Evolutionary conservation across 2,888 invertebrate genomes (phyloP).

Genomic region (Ypsolopha scabrella): DNA sequence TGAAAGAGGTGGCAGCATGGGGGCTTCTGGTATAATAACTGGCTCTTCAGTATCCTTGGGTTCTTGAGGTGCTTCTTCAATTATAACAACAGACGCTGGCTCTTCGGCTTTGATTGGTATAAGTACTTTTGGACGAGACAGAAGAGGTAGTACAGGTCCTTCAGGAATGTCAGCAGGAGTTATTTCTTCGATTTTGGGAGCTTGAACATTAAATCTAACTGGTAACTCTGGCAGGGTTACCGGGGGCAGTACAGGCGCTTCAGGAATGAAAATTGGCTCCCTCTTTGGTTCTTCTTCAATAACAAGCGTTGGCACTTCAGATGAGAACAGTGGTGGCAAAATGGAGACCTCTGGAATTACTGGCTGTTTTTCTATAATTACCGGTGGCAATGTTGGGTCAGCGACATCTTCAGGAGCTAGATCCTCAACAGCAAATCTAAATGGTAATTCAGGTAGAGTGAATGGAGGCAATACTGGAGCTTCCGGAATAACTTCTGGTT

Average conservation of each 20-base stretch:
- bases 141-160: conserved; percentile 10
- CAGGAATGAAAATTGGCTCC: conserved; percentile 7
- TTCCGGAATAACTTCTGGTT: conserved; percentile 8
- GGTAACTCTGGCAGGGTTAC: not conserved
- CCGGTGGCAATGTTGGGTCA: not conserved
- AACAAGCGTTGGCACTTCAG: conserved; percentile 1
- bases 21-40: conserved; percentile 6
- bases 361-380: not conserved
- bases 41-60: too few species aligned
- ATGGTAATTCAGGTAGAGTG: conserved; percentile 6
- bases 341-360: not conserved
- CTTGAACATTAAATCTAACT: not conserved
- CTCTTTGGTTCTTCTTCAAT: not conserved
- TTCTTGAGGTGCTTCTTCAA: not conserved
- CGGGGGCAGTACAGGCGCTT: conserved; percentile 8
- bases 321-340: not conserved
- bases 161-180: not conserved
- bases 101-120: too few species aligned
- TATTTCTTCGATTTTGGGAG: too few species aligned
- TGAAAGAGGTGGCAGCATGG: not conserved
- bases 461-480: conserved; percentile 12
- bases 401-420: not conserved
- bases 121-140: too few species aligned
- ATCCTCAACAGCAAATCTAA: not conserved
- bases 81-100: not conserved